Percentiles rank a stretch among this genome's conserved stretches.
phyloP scores from a whole-genome alignment of 2,888 invertebrate genomes.

The Epinotia bilunana region DNA sequence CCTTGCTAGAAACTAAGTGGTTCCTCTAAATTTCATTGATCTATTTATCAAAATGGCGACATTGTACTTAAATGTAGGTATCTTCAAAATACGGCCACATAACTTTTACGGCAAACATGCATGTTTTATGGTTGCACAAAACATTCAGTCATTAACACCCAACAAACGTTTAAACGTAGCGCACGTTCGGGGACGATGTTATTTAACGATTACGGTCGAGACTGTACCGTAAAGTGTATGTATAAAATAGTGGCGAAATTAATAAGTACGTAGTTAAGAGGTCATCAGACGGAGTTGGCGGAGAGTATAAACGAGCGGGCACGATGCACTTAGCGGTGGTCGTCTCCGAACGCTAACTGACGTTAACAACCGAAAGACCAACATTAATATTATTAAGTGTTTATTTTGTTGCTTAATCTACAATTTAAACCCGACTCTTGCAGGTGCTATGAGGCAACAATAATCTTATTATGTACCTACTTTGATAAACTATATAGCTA shows the following conservation, averaged over 20 bases:
- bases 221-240: conserved; percentile 20
- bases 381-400: conserved; percentile 44
- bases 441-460: not conserved
- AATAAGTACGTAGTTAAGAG: conserved; percentile 38
- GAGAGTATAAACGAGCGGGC: conserved; percentile 26
- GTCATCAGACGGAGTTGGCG: conserved; percentile 15
- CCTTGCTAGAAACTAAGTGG: not conserved
- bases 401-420: conserved; percentile 33
- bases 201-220: conserved; percentile 40
- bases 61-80: not conserved
- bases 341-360: conserved; percentile 43
- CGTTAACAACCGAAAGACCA: conserved; percentile 41
- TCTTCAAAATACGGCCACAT: conserved; percentile 24
- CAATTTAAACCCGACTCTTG: conserved; percentile 10
- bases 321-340: conserved; percentile 45
- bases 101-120: conserved; percentile 36
- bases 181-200: conserved; percentile 21
- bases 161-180: conserved; percentile 31
- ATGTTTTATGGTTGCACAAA: conserved; percentile 35
- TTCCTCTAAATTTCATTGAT: conserved; percentile 3
- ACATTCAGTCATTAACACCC: conserved; percentile 36
- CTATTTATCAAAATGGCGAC: conserved; percentile 19
- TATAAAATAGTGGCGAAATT: conserved; percentile 40
- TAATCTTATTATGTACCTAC: conserved; percentile 1
- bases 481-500: not conserved